Evolutionary conservation across 2,797 vertebrate species (phyloP).

Genomic region (Amniataba percoides): DNA sequence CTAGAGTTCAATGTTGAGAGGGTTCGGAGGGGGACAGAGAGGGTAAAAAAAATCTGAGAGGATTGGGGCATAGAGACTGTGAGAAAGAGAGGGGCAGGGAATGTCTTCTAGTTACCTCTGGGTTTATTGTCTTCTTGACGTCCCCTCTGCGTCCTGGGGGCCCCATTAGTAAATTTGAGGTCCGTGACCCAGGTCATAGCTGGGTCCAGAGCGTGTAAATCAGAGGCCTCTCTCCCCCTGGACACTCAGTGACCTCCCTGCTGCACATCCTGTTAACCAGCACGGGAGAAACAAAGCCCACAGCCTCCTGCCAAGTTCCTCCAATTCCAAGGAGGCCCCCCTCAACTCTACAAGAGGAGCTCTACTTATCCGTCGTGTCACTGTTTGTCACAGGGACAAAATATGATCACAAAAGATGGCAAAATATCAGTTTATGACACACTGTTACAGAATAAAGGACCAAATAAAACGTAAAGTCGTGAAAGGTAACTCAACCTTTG

Average conservation of each 20-base stretch:
- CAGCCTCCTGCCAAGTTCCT: conserved; percentile 47
- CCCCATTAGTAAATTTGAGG: conserved; percentile 52
- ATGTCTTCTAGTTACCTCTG: conserved; percentile 75
- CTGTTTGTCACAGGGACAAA: background rate
- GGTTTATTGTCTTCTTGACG: conserved; percentile 28
- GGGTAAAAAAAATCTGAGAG: conserved; percentile 1
- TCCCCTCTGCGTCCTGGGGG: conserved; percentile 59
- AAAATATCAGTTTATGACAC: too few relatives aligned
- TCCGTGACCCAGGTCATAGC: conserved; percentile 42
- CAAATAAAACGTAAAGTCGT: too few relatives aligned
- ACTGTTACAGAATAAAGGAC: too few relatives aligned
- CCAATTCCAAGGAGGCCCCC: conserved; percentile 3
- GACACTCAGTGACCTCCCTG: conserved; percentile 58
- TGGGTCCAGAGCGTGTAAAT: conserved; percentile 65
- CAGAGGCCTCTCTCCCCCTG: conserved; percentile 52
- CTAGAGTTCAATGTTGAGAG: conserved; percentile 51
- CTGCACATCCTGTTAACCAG: conserved; percentile 65
- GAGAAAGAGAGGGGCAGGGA: conserved; percentile 48
- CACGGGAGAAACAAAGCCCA: conserved; percentile 50
- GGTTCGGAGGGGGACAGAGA: conserved; percentile 14
- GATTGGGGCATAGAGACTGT: background rate
- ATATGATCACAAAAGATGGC: too few relatives aligned
- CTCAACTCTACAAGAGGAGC: background rate
- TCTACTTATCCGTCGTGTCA: background rate
- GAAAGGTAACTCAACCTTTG: too few relatives aligned